These are phyloP conservation scores for Spisula solida DNA, from an alignment of 2,888 invertebrate genomes.

Conservation along the genomic window DNA sequence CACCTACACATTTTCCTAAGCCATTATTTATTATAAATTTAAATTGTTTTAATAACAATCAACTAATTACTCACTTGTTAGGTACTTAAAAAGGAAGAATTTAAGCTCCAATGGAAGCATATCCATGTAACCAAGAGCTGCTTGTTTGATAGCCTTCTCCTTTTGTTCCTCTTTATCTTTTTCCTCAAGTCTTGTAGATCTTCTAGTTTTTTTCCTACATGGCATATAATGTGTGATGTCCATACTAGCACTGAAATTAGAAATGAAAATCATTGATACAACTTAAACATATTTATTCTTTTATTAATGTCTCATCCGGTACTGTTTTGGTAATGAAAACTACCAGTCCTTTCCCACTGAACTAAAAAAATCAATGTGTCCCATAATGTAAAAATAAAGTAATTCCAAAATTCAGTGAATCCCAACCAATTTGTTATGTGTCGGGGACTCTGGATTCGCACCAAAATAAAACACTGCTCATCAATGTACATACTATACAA, in stretches of 20 bases:
- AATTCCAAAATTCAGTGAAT: too few relatives aligned
- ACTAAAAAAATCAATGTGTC: too few relatives aligned
- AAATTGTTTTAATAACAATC: too few relatives aligned
- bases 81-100: conserved; percentile 83
- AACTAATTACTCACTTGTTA: conserved; percentile 77
- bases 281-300: background rate
- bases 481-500: too few relatives aligned
- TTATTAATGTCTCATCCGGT: background rate
- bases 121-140: conserved; percentile 85
- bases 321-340: too few relatives aligned
- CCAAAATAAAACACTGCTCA: too few relatives aligned
- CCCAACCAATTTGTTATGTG: too few relatives aligned
- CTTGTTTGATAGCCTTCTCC: conserved; percentile 75
- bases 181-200: conserved; percentile 82
- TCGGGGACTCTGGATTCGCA: too few relatives aligned
- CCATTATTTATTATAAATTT: too few relatives aligned
- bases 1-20: too few relatives aligned
- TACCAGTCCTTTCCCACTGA: too few relatives aligned
- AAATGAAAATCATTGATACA: background rate
- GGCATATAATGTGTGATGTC: conserved; percentile 80
- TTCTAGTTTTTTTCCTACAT: conserved; percentile 85
- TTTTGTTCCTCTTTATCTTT: conserved; percentile 80
- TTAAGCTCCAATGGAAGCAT: conserved; percentile 85
- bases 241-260: conserved; percentile 57
- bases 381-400: too few relatives aligned